A percentile compares a stretch with the other conserved stretches of the same genome.
Evolutionary conservation across 2,888 invertebrate species (phyloP).

Genomic region (Tuberolachnus salignus): DNA sequence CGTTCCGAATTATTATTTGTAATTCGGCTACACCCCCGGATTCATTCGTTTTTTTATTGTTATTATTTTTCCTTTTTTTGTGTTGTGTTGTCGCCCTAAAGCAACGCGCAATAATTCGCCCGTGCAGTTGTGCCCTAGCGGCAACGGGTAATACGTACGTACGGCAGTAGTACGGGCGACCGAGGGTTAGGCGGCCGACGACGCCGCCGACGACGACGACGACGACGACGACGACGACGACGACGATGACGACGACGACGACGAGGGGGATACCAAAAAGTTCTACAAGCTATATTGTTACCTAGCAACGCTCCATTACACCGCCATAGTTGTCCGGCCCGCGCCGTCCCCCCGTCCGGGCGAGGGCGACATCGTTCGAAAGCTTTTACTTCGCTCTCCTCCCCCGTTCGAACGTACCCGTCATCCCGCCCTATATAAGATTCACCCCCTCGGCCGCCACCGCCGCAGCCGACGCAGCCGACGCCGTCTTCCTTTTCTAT

Average conservation of each 20-base stretch:
- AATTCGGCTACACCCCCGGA: too few species aligned
- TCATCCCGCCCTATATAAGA: too few species aligned
- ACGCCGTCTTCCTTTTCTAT: slow-evolving; percentile 56
- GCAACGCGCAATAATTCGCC: too few species aligned
- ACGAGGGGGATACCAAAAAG: slow-evolving; percentile 58
- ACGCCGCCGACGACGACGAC: neutral
- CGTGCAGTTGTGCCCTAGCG: too few species aligned
- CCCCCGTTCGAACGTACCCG: slow-evolving; percentile 32
- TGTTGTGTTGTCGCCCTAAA: too few species aligned
- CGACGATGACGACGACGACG: slow-evolving; percentile 57
- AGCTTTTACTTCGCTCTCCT: slow-evolving; percentile 58
- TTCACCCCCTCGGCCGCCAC: slow-evolving; percentile 51
- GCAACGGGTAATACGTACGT: too few species aligned
- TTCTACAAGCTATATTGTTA: slow-evolving; percentile 63
- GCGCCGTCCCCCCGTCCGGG: slow-evolving; percentile 47
- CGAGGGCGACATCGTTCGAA: slow-evolving; percentile 57
- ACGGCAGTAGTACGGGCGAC: slow-evolving; percentile 59
- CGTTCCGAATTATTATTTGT: too few species aligned
- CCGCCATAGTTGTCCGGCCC: slow-evolving; percentile 57
- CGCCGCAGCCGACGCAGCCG: slow-evolving; percentile 48
- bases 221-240: slow-evolving; percentile 12
- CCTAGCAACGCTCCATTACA: slow-evolving; percentile 63
- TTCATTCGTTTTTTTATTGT: too few species aligned
- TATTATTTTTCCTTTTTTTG: too few species aligned
- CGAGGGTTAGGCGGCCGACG: neutral